Conservation (phyloP, 2,113 vertebrate species). For the Rhegmatorhina hoffmannsi region DNA sequence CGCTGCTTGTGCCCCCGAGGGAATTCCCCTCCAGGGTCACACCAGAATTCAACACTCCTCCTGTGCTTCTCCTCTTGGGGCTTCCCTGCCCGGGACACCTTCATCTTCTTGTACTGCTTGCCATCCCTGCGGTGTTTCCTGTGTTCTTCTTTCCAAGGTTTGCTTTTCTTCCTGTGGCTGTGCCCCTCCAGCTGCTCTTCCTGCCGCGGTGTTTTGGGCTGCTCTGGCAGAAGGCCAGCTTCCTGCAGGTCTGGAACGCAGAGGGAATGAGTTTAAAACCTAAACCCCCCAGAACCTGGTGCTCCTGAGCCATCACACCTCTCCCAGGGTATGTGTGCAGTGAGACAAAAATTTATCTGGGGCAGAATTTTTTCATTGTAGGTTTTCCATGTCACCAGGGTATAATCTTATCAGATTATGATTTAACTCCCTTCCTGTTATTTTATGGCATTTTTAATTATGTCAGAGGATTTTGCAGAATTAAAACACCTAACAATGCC, state of each 20-base stretch:
- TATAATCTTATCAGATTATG: not conserved
- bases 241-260: slow-evolving; percentile 77
- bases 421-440: not conserved
- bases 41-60: not conserved
- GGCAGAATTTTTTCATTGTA: not conserved
- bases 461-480: not conserved
- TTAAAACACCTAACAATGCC: not conserved
- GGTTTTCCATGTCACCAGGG: not conserved
- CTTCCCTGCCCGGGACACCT: not conserved
- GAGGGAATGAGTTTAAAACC: not conserved
- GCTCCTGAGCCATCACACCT: not conserved
- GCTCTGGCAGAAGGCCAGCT: slow-evolving; percentile 64
- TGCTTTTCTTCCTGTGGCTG: slow-evolving; percentile 29
- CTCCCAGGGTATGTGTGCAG: not conserved
- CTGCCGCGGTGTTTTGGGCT: not conserved
- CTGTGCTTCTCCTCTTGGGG: not conserved
- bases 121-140: not conserved
- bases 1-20: slow-evolving; percentile 44
- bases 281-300: not conserved
- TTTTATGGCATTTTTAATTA: not conserved
- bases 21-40: slow-evolving; percentile 45
- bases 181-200: not conserved
- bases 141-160: not conserved
- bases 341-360: not conserved
- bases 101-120: not conserved